A percentile compares a stretch with the other conserved stretches of the same genome.
phyloP scores from a whole-genome alignment of 2,797 vertebrate species.

The Triplophysa bombifrons region DNA sequence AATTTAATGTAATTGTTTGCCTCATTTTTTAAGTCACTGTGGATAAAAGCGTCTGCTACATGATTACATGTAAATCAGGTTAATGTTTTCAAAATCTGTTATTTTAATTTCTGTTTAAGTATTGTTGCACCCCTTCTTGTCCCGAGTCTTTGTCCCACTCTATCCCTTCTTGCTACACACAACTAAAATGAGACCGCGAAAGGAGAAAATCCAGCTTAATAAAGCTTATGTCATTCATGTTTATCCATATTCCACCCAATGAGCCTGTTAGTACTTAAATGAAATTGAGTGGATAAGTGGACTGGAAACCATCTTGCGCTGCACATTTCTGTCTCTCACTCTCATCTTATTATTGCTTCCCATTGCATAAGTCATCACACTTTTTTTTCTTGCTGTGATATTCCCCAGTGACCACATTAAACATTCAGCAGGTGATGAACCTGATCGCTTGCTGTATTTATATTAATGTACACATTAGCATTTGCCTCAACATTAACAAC shows the following conservation, averaged over 20 bases:
- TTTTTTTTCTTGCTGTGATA: background rate
- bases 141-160: background rate
- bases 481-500: background rate
- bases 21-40: no score
- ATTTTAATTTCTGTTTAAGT: no score
- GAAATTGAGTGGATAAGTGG: constrained; percentile 38
- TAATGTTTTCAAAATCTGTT: no score
- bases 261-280: constrained; percentile 41
- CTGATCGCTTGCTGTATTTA: background rate
- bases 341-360: background rate
- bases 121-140: no score
- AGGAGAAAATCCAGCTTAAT: constrained; percentile 8
- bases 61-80: no score
- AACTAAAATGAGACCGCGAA: background rate
- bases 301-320: constrained; percentile 30
- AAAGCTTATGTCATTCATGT: constrained; percentile 33
- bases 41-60: no score
- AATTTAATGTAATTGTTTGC: no score
- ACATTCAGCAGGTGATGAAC: background rate
- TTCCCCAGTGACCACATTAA: background rate
- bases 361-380: background rate
- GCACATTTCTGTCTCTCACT: constrained; percentile 38
- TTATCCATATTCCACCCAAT: constrained; percentile 18
- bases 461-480: background rate
- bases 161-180: background rate